Evolutionary conservation across 2,888 invertebrate genomes (phyloP).

Genomic region (Dromius quadrimaculatus): DNA sequence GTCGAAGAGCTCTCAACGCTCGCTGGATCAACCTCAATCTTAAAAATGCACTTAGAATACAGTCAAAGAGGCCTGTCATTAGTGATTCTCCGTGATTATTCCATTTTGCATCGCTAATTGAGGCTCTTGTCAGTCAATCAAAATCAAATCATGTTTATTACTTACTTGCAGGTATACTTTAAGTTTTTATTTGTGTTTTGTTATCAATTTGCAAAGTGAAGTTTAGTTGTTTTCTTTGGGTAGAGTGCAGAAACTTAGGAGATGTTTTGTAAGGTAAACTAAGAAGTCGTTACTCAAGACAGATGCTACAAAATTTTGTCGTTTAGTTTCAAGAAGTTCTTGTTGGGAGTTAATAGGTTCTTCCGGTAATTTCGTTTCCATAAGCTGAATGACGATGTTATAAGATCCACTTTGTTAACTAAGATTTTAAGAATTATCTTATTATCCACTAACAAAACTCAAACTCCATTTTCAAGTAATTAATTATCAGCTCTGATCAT

Average conservation of each 20-base stretch:
- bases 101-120: constrained; percentile 46
- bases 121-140: constrained; percentile 45
- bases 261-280: constrained; percentile 3
- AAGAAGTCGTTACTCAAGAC: neutral
- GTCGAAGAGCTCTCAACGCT: neutral
- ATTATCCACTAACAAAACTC: no score
- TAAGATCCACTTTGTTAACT: neutral
- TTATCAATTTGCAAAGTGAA: constrained; percentile 17
- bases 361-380: constrained; percentile 35
- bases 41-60: constrained; percentile 29
- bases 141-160: constrained; percentile 40
- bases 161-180: constrained; percentile 29
- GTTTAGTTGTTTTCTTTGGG: constrained; percentile 9
- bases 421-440: no score
- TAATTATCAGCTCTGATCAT: no score
- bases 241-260: neutral
- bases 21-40: neutral
- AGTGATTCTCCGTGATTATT: constrained; percentile 20
- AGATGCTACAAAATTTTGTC: constrained; percentile 25
- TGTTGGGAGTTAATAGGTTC: constrained; percentile 26
- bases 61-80: constrained; percentile 27
- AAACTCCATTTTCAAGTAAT: no score
- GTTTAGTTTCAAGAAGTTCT: constrained; percentile 30
- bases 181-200: constrained; percentile 15
- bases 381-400: constrained; percentile 13